Evolutionary conservation across 2,888 invertebrate species (phyloP).

Genomic region (Papilio elwesi): DNA sequence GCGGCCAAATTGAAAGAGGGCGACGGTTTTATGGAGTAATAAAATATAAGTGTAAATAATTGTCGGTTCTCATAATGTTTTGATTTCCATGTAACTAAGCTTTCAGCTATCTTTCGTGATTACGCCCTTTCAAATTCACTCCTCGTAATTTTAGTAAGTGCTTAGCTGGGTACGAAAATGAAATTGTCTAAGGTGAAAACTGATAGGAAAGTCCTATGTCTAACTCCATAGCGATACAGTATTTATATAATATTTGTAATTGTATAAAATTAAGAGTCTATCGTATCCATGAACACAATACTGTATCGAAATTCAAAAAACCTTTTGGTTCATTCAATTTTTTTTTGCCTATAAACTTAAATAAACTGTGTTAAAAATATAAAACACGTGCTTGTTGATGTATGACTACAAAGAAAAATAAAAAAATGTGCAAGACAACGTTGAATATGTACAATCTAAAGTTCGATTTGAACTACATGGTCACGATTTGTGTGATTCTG

Average conservation of each 20-base stretch:
- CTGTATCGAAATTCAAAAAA: neutral
- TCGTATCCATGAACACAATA: no score
- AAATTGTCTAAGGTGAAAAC: no score
- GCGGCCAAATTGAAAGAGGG: constrained; percentile 65
- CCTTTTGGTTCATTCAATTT: neutral
- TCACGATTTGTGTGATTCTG: neutral
- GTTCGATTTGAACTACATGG: neutral
- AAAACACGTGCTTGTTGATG: neutral
- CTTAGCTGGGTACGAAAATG: neutral
- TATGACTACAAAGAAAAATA: neutral
- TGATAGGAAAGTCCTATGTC: no score
- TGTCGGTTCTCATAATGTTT: constrained; percentile 45
- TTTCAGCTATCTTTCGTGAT: constrained; percentile 5
- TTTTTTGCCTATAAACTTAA: neutral
- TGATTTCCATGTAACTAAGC: constrained; percentile 11
- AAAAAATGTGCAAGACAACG: no score
- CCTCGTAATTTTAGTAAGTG: no score
- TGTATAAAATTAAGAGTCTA: no score
- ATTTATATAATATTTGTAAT: no score
- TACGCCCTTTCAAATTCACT: no score
- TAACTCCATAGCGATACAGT: no score
- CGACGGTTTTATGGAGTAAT: constrained; percentile 69
- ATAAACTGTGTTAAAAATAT: neutral
- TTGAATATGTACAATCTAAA: neutral
- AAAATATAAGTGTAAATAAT: constrained; percentile 60